phyloP scores from a whole-genome alignment of 2,888 invertebrate genomes.

The Dryomyza anilis region DNA sequence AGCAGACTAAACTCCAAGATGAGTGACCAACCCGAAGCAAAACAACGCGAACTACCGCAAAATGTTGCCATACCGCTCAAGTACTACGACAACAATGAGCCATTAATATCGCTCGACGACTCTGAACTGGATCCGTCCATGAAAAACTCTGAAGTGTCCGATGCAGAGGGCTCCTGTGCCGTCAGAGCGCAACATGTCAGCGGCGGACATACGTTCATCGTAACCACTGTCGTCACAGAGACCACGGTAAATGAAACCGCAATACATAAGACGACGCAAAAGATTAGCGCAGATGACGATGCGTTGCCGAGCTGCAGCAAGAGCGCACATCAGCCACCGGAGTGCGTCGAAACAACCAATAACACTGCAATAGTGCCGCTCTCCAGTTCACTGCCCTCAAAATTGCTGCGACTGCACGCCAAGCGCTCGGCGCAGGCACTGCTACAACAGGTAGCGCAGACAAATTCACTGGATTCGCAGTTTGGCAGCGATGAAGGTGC shows the following conservation, averaged over 20 bases:
- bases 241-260: conserved; percentile 10
- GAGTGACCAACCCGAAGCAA: conserved; percentile 26
- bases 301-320: conserved; percentile 44
- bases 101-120: no score
- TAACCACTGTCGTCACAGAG: conserved; percentile 44
- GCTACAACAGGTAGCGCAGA: conserved; percentile 42
- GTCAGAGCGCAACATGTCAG: conserved; percentile 40
- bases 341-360: conserved; percentile 22
- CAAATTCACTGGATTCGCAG: conserved; percentile 47
- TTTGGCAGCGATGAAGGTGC: conserved; percentile 46
- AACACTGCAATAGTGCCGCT: conserved; percentile 52
- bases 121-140: neutral
- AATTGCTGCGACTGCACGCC: conserved; percentile 53
- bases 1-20: no score
- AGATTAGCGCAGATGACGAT: no score
- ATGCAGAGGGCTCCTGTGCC: conserved; percentile 30
- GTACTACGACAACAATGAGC: neutral
- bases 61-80: neutral
- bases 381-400: conserved; percentile 57
- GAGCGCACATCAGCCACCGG: conserved; percentile 29
- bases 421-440: conserved; percentile 51
- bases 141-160: neutral
- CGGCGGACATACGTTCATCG: conserved; percentile 50
- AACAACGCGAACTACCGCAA: neutral
- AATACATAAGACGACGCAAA: no score